Conservation (phyloP, 1,140 invertebrate species). For the Berghia stephanieae region DNA sequence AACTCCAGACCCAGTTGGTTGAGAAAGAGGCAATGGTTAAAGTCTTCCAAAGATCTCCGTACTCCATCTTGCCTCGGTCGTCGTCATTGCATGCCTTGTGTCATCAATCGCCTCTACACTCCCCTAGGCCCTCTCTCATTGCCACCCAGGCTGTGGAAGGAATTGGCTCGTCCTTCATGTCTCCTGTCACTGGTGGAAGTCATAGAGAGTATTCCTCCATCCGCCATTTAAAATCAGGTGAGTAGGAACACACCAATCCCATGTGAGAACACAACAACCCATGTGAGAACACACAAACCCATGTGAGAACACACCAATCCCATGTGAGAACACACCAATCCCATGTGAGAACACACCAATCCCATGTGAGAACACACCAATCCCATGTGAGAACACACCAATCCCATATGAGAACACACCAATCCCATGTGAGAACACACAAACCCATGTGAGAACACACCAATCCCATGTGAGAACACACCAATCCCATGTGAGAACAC, state of each 20-base stretch:
- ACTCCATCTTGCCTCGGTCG: slow-evolving; percentile 39
- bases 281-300: neutral
- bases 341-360: no score
- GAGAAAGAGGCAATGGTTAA: slow-evolving; percentile 91
- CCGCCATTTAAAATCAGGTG: slow-evolving; percentile 51
- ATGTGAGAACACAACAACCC: neutral
- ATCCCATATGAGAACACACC: no score
- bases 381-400: no score
- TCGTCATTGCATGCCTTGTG: slow-evolving; percentile 51
- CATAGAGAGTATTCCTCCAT: slow-evolving; percentile 41
- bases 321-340: no score
- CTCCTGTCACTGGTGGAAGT: neutral
- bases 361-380: no score
- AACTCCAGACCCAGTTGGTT: slow-evolving; percentile 79
- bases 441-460: no score
- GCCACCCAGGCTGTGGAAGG: slow-evolving; percentile 21
- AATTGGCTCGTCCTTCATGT: neutral
- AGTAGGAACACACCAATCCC: neutral
- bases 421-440: no score
- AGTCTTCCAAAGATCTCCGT: slow-evolving; percentile 75
- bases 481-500: no score
- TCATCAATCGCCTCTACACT: slow-evolving; percentile 53
- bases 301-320: no score
- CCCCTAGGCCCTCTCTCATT: slow-evolving; percentile 50
- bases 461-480: no score